phyloP scores from a whole-genome alignment of 1,140 invertebrate species.

The Hyles euphorbiae region DNA sequence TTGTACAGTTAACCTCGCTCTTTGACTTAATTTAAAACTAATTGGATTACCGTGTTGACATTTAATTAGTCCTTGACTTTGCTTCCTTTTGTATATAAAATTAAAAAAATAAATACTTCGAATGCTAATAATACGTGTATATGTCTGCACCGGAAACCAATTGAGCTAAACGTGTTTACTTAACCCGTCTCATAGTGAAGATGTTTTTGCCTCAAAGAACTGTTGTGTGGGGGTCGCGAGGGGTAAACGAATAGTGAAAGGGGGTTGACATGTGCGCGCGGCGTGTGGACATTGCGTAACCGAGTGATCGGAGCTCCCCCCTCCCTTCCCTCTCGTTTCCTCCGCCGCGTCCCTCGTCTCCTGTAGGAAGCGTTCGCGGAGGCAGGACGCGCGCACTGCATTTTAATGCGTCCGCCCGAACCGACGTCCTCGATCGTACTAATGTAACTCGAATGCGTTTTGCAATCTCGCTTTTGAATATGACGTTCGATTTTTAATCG shows the following conservation, averaged over 20 bases:
- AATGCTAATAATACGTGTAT: no score
- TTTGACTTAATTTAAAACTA: no score
- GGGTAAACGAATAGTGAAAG: not conserved
- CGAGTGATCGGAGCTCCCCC: conserved; percentile 8
- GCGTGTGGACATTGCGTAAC: conserved; percentile 21
- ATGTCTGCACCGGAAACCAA: no score
- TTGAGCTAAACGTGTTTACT: no score
- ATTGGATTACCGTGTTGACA: no score
- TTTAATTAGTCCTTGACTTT: no score
- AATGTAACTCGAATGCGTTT: conserved; percentile 13
- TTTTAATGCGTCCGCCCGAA: conserved; percentile 25
- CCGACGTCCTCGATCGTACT: conserved; percentile 16
- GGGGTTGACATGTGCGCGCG: not conserved
- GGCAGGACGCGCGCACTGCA: conserved; percentile 31
- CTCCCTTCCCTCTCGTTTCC: no score
- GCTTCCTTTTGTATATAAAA: not conserved
- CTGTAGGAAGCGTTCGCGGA: conserved; percentile 22
- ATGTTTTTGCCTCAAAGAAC: no score
- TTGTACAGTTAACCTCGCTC: no score
- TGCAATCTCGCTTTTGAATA: conserved; percentile 1
- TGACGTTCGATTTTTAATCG: not conserved
- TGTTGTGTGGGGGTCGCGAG: no score
- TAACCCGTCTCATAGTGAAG: no score
- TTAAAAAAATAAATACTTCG: no score
- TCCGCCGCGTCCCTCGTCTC: not conserved